Evolutionary conservation across 2,113 vertebrate genomes (phyloP).

Genomic region (Tyto alba): DNA sequence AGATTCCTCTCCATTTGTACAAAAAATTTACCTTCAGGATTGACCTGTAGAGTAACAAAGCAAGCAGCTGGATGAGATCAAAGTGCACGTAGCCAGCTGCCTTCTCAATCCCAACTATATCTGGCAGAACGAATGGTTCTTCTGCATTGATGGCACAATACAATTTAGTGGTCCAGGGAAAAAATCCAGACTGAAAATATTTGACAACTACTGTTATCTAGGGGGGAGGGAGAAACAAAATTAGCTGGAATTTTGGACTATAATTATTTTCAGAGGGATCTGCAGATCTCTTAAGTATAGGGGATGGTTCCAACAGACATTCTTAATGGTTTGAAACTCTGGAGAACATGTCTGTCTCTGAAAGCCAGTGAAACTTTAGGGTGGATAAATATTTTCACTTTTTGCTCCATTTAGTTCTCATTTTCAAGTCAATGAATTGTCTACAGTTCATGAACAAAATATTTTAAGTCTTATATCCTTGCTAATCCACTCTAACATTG

Average conservation of each 20-base stretch:
- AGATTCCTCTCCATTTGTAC: background rate
- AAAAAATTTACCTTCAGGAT: slow-evolving; percentile 58
- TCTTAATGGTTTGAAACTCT: background rate
- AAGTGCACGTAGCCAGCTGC: slow-evolving; percentile 65
- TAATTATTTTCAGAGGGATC: background rate
- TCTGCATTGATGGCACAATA: slow-evolving; percentile 71
- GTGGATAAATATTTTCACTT: background rate
- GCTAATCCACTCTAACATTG: background rate
- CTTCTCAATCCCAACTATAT: slow-evolving; percentile 73
- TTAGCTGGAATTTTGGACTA: background rate
- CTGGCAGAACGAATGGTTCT: slow-evolving; percentile 75
- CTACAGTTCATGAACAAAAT: background rate
- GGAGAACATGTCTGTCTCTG: background rate
- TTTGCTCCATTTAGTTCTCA: background rate
- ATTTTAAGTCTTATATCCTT: background rate
- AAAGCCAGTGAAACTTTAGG: background rate
- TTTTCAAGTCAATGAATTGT: background rate
- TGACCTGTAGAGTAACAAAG: slow-evolving; percentile 74
- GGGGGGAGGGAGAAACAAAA: background rate
- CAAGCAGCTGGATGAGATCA: slow-evolving; percentile 73
- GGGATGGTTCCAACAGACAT: background rate
- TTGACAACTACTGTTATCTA: slow-evolving; percentile 78
- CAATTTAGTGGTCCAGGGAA: slow-evolving; percentile 75
- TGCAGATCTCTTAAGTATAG: background rate
- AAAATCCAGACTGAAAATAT: slow-evolving; percentile 82